Percentiles rank a stretch among this genome's conserved stretches.
Conservation (phyloP, 2,797 vertebrate genomes). For the Petrocephalus sullivani region DNA sequence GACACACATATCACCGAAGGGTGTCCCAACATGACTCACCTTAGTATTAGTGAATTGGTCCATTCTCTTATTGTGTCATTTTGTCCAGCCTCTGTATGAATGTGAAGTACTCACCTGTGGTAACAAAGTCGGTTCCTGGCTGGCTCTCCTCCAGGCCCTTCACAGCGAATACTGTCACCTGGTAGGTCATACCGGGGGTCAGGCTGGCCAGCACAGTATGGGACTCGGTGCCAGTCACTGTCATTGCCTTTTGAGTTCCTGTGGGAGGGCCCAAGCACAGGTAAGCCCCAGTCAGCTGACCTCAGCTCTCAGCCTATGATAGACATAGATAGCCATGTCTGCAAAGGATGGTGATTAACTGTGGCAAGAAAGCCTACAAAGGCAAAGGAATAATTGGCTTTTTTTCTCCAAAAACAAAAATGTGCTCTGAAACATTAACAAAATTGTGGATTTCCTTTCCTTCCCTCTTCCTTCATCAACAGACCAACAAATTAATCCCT, state of each 20-base stretch:
- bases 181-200: conserved; percentile 78
- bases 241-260: conserved; percentile 71
- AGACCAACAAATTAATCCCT: background rate
- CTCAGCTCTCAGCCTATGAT: background rate
- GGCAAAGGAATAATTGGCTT: background rate
- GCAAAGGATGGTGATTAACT: background rate
- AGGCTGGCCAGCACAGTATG: conserved; percentile 71
- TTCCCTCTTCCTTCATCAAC: background rate
- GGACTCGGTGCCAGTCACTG: conserved; percentile 69
- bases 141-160: conserved; percentile 87
- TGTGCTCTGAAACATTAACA: background rate
- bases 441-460: background rate
- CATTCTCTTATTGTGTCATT: background rate
- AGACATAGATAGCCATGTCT: background rate
- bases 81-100: background rate
- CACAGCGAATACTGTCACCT: conserved; percentile 72
- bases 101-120: conserved; percentile 67
- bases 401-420: background rate
- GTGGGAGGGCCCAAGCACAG: conserved; percentile 19
- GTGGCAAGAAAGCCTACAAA: background rate
- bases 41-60: background rate
- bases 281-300: background rate
- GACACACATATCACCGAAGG: background rate
- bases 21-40: background rate
- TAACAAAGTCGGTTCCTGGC: conserved; percentile 74